Conservation (phyloP, 1,140 invertebrate species). For the Zelostemma sp. region DNA sequence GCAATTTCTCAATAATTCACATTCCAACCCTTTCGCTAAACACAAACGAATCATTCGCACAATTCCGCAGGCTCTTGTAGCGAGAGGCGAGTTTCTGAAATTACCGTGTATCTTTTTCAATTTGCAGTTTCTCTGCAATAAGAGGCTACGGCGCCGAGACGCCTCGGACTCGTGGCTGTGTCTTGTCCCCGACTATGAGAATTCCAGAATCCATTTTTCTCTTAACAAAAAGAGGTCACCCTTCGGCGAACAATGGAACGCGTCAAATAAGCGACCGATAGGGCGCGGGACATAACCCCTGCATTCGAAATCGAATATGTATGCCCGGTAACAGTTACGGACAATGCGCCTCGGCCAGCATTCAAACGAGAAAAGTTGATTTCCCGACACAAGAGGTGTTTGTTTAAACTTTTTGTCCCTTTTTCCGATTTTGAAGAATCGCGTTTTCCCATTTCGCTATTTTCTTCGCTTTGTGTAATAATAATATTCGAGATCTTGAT, state of each 20-base stretch:
- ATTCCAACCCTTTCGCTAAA: conserved; percentile 25
- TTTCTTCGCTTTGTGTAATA: no score
- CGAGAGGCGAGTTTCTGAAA: not conserved
- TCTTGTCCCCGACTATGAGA: no score
- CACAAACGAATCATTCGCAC: conserved; percentile 37
- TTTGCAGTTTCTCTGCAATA: not conserved
- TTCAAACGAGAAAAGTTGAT: conserved; percentile 20
- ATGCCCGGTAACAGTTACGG: conserved; percentile 20
- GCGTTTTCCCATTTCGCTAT: no score
- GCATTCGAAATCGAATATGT: conserved; percentile 29
- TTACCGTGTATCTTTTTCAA: not conserved
- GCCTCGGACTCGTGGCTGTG: no score
- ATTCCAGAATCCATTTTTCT: not conserved
- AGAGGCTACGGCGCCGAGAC: no score
- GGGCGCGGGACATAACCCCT: not conserved
- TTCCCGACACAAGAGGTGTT: not conserved
- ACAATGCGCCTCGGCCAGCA: conserved; percentile 5
- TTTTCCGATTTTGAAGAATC: no score
- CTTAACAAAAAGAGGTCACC: conserved; percentile 11
- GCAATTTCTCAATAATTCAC: conserved; percentile 44
- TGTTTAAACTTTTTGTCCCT: no score
- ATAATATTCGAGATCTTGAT: no score
- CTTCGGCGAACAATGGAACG: conserved; percentile 29
- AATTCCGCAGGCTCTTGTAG: conserved; percentile 17
- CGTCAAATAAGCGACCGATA: conserved; percentile 27